Evolutionary conservation across 2,888 invertebrate species (phyloP), one percentile per base, ranked within the genome.

Genomic region (Diaprepes abbreviatus): DNA sequence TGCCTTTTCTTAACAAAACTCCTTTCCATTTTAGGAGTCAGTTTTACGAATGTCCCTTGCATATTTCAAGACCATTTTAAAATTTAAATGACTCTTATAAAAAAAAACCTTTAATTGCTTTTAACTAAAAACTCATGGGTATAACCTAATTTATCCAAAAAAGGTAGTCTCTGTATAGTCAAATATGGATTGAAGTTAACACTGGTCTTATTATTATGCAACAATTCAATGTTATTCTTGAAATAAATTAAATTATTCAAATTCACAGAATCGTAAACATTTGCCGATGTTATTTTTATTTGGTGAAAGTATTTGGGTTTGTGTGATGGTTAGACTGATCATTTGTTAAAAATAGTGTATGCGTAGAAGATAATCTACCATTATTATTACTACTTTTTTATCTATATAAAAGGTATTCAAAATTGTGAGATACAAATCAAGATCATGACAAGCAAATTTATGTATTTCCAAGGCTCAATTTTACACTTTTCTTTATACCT

Each of bases 171-270:
- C 36, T 60, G 54, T 65, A 60, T 60, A 16, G 31, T 31, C 70
- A 60, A 38, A 66, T 66, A 66, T 24, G 70, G 70, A 52, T 28
- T 55, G 55, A 57, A 62, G 70, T 70, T 70, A 62, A 48, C 70
- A 70, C 66, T 70, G 70, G 66, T 70, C 70, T 70, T 28, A 57
- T 64, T 50, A 64, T 69, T 58, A 69, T 69, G 64, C 64, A 69
- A 64, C 50, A n/a, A 35, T 50, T 69, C 69, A 69, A 69, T 69
- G 69, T 58, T 64, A 69, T 12, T 21, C 36, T 33, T 62, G 12
- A 17, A 36, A 68, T 62, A 66, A 52, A 60, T 66, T 60, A 52
- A 58, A 19, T 1, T 54, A 35, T 40, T 54, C 14, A 48, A 60
- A 67, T 52, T 67, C 12, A 59, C 52, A 60, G 59, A 59, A 52